A percentile compares a stretch with the other conserved stretches of the same genome.
These are phyloP conservation scores for Datnioides undecimradiatus DNA, from an alignment of 2,113 vertebrate genomes.

Conservation along the genomic window DNA sequence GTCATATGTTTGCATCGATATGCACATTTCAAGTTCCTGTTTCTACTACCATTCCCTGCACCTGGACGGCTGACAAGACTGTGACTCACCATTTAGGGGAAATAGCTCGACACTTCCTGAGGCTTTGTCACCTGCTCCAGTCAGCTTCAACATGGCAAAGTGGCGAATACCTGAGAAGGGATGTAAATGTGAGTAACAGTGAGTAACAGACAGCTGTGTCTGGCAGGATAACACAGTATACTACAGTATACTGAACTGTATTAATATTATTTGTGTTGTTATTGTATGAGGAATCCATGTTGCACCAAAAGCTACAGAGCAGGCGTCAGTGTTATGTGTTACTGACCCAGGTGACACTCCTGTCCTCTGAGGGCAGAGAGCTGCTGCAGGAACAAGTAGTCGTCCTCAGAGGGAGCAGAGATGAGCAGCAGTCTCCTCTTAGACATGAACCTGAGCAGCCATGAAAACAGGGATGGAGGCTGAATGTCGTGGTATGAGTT, in stretches of 20 bases:
- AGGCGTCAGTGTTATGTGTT: background rate
- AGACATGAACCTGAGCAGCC: conserved; percentile 80
- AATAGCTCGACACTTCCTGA: conserved; percentile 83
- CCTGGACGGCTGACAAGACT: background rate
- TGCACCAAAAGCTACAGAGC: background rate
- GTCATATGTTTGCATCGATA: background rate
- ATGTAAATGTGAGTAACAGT: background rate
- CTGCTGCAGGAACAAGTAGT: conserved; percentile 86
- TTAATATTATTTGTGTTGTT: too few species aligned
- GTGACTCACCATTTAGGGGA: conserved; percentile 82
- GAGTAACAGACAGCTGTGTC: background rate
- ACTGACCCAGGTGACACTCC: conserved; percentile 82
- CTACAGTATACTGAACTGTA: too few species aligned
- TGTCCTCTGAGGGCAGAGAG: conserved; percentile 81
- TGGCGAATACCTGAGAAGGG: conserved; percentile 83
- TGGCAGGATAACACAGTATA: too few species aligned
- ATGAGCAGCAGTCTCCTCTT: conserved; percentile 84
- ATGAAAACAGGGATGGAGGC: background rate
- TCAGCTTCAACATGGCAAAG: conserved; percentile 84
- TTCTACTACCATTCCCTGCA: background rate
- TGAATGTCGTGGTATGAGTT: background rate
- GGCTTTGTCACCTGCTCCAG: conserved; percentile 74
- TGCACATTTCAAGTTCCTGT: background rate
- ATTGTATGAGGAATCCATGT: too few species aligned
- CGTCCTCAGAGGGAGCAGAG: conserved; percentile 83